These are phyloP conservation scores for Circaetus cinerascens DNA, from an alignment of 2,113 vertebrate genomes.

Conservation along the genomic window DNA sequence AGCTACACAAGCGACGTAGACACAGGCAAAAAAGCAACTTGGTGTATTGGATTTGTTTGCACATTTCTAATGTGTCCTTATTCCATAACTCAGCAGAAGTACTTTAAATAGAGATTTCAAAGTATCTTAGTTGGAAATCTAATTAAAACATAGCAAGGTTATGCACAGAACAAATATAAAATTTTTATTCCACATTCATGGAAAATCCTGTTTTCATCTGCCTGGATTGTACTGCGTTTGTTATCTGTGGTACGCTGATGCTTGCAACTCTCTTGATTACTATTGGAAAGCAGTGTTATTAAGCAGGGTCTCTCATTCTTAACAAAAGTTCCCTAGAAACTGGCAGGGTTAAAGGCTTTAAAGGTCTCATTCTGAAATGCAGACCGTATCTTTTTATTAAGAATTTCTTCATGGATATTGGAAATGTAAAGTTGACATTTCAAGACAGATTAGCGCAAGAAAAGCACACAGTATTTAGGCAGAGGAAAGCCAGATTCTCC, in stretches of 20 bases:
- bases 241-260: neutral
- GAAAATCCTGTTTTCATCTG: neutral
- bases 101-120: neutral
- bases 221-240: neutral
- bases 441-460: neutral
- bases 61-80: neutral
- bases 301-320: neutral
- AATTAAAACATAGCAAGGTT: neutral
- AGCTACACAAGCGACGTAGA: neutral
- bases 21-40: neutral
- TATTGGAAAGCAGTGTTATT: neutral
- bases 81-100: neutral
- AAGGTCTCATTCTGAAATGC: constrained; percentile 49
- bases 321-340: constrained; percentile 6
- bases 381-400: constrained; percentile 56
- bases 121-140: neutral
- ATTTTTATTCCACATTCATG: neutral
- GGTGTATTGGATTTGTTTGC: neutral
- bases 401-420: constrained; percentile 49
- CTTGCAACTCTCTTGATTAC: neutral
- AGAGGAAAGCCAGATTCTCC: constrained; percentile 3
- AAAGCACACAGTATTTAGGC: neutral
- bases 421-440: constrained; percentile 61
- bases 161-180: neutral
- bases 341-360: constrained; percentile 14